Evolutionary conservation across 2,888 invertebrate species (phyloP).

Genomic region (Serrognathus titanus): DNA sequence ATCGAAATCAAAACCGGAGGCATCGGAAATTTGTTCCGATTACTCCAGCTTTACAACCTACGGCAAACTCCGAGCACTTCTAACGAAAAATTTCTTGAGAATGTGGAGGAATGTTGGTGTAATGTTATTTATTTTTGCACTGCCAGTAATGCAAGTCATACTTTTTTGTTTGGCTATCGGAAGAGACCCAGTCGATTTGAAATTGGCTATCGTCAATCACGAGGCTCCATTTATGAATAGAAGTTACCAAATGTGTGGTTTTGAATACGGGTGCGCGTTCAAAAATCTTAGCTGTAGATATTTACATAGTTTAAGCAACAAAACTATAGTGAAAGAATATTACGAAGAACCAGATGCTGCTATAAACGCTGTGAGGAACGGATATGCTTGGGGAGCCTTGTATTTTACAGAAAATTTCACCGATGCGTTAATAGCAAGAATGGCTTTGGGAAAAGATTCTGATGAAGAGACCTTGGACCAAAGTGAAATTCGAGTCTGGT

Average conservation of each 20-base stretch:
- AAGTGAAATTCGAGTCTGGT: constrained; percentile 84
- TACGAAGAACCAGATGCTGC: constrained; percentile 67
- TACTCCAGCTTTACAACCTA: constrained; percentile 66
- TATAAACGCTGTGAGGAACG: constrained; percentile 66
- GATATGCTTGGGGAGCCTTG: constrained; percentile 85
- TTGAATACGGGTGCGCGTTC: constrained; percentile 66
- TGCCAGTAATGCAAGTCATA: constrained; percentile 91
- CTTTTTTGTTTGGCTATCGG: constrained; percentile 91
- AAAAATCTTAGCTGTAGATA: constrained; percentile 75
- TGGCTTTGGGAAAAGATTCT: constrained; percentile 75
- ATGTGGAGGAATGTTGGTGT: constrained; percentile 93
- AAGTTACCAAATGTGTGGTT: constrained; percentile 50
- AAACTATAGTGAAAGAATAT: constrained; percentile 67
- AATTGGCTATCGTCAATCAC: constrained; percentile 77
- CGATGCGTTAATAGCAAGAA: constrained; percentile 76
- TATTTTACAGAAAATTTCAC: constrained; percentile 90
- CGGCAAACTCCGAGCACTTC: constrained; percentile 79
- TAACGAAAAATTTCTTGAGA: constrained; percentile 83
- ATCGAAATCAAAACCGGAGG: constrained; percentile 16
- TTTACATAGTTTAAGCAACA: constrained; percentile 68
- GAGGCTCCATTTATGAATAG: constrained; percentile 55
- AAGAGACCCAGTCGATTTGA: constrained; percentile 77
- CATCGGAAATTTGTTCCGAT: constrained; percentile 51
- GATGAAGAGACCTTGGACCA: constrained; percentile 84
- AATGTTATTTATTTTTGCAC: constrained; percentile 88